phyloP scores from a whole-genome alignment of 2,113 vertebrate species.

The Oreochromis aureus region DNA sequence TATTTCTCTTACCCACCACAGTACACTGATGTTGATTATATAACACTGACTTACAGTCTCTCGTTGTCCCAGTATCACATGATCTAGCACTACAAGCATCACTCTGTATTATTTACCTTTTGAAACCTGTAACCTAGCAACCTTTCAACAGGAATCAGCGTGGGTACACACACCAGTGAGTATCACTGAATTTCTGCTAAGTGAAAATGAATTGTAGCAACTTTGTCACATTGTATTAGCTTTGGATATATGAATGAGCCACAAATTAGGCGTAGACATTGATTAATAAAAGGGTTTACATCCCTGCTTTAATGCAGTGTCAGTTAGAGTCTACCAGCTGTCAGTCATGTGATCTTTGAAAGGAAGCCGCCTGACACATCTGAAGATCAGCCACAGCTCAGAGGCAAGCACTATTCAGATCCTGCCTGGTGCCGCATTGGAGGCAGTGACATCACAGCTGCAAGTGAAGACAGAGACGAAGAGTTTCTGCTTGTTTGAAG shows the following conservation, averaged over 20 bases:
- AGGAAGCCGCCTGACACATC: background rate
- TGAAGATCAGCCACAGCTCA: background rate
- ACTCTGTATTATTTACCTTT: background rate
- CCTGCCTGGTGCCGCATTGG: background rate
- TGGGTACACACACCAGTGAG: background rate
- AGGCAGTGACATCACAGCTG: background rate
- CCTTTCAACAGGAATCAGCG: background rate
- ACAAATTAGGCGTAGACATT: background rate
- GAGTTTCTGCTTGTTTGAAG: background rate
- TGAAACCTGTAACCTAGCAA: slow-evolving; percentile 11
- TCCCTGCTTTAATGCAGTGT: background rate
- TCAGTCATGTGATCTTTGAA: background rate
- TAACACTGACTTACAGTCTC: background rate
- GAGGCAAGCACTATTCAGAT: background rate
- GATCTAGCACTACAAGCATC: background rate
- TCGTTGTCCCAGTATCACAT: background rate
- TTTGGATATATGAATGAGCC: background rate
- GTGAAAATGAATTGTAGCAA: background rate
- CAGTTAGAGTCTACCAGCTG: background rate
- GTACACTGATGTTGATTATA: background rate
- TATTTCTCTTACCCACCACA: background rate
- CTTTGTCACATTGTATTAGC: background rate
- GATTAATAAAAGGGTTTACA: background rate
- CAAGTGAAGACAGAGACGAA: background rate
- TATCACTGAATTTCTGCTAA: background rate